Evolutionary conservation across 2,888 invertebrate genomes (phyloP).

Genomic region (Sphinx pinastri): DNA sequence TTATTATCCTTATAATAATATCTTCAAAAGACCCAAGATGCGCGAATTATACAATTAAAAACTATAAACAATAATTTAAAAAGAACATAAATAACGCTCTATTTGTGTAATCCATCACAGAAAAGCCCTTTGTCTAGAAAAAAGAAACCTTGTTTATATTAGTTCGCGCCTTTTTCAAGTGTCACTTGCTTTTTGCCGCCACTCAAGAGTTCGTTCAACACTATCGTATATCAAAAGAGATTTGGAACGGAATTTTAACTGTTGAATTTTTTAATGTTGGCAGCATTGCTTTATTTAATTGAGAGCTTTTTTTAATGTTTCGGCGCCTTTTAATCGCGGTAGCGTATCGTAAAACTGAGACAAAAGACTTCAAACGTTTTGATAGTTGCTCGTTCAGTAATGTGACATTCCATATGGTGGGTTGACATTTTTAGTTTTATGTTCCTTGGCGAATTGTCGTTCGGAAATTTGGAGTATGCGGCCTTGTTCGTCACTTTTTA

Average conservation of each 20-base stretch:
- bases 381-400: conserved; percentile 56
- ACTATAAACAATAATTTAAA: conserved; percentile 18
- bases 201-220: conserved; percentile 69
- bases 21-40: background rate
- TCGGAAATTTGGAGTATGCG: conserved; percentile 32
- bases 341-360: conserved; percentile 39
- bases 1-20: too few species aligned
- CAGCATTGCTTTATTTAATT: conserved; percentile 74
- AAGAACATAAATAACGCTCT: conserved; percentile 27
- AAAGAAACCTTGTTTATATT: conserved; percentile 73
- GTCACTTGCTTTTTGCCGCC: conserved; percentile 81
- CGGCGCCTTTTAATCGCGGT: conserved; percentile 28
- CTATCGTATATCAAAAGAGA: conserved; percentile 81
- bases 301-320: conserved; percentile 30
- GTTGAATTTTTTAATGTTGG: conserved; percentile 64
- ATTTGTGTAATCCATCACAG: conserved; percentile 16
- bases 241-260: conserved; percentile 56
- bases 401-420: conserved; percentile 73
- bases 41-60: conserved; percentile 7
- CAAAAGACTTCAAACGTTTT: conserved; percentile 79
- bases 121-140: conserved; percentile 56
- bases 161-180: conserved; percentile 82
- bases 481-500: conserved; percentile 44
- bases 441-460: conserved; percentile 53
- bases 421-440: conserved; percentile 72